Evolutionary conservation across 1,140 invertebrate genomes (phyloP).

Genomic region (Drosophila navojoa): DNA sequence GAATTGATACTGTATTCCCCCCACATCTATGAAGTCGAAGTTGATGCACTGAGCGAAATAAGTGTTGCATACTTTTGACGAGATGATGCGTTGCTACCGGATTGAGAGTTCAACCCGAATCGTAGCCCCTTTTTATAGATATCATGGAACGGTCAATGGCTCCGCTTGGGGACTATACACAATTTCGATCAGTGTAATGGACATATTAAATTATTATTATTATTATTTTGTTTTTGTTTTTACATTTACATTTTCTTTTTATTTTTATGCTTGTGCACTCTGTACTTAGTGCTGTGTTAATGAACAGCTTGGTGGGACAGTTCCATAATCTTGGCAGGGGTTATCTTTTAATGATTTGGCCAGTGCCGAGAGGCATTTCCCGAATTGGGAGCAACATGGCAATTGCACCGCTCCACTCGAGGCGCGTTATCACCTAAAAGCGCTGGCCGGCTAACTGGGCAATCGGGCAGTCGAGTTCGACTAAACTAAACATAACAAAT

Average conservation of each 20-base stretch:
- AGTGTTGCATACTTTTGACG: slow-evolving; percentile 37
- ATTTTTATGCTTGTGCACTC: slow-evolving; percentile 25
- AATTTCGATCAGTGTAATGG: slow-evolving; percentile 14
- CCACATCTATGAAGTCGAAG: slow-evolving; percentile 24
- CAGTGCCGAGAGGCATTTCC: not conserved
- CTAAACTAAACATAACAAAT: slow-evolving; percentile 8
- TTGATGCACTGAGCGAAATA: slow-evolving; percentile 50
- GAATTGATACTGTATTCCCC: slow-evolving; percentile 45
- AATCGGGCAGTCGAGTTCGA: not conserved
- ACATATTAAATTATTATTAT: not conserved
- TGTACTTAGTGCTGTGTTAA: slow-evolving; percentile 29
- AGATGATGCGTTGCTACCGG: not conserved
- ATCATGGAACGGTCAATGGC: not conserved
- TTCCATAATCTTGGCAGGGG: slow-evolving; percentile 47
- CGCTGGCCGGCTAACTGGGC: slow-evolving; percentile 23
- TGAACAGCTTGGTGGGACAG: slow-evolving; percentile 39
- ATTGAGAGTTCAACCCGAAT: not conserved
- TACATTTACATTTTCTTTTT: not conserved
- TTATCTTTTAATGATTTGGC: slow-evolving; percentile 54
- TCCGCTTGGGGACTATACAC: not conserved
- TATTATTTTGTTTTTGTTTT: no score
- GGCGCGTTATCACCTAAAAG: not conserved
- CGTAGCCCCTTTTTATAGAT: not conserved
- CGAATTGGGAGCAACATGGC: slow-evolving; percentile 28
- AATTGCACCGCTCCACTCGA: not conserved